Conservation (phyloP, 1,140 invertebrate genomes). For the Chionoecetes opilio region DNA sequence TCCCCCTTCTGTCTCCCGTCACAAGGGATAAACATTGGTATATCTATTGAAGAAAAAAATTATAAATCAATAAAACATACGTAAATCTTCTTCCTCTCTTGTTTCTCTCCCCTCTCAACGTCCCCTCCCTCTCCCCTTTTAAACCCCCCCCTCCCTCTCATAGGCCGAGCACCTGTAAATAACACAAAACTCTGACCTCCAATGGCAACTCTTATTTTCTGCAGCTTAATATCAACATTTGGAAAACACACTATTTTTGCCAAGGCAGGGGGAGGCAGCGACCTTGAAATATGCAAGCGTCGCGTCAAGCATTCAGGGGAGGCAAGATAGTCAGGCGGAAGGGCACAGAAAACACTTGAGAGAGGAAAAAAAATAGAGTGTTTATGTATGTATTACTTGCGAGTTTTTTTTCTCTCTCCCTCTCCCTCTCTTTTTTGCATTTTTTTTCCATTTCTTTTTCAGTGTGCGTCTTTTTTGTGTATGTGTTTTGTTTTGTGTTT, state of each 20-base stretch:
- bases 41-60: not conserved
- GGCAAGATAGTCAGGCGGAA: not conserved
- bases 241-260: constrained; percentile 17
- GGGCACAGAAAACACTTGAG: not conserved
- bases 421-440: not conserved
- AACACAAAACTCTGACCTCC: not conserved
- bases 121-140: not conserved
- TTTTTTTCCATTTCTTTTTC: not conserved
- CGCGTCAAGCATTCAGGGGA: not conserved
- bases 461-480: no score
- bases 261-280: not conserved
- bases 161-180: not conserved
- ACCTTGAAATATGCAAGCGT: not conserved
- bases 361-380: not conserved
- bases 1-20: not conserved
- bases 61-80: no score
- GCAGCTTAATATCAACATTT: constrained; percentile 10
- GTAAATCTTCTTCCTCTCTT: not conserved
- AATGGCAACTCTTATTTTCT: constrained; percentile 15
- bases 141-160: not conserved
- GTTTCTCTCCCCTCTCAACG: not conserved
- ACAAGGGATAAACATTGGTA: not conserved
- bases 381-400: constrained; percentile 12
- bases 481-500: no score
- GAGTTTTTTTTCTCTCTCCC: not conserved